A percentile compares a stretch with the other conserved stretches of the same genome.
Evolutionary conservation across 2,888 invertebrate genomes (phyloP).

Genomic region (Morpho achilles): DNA sequence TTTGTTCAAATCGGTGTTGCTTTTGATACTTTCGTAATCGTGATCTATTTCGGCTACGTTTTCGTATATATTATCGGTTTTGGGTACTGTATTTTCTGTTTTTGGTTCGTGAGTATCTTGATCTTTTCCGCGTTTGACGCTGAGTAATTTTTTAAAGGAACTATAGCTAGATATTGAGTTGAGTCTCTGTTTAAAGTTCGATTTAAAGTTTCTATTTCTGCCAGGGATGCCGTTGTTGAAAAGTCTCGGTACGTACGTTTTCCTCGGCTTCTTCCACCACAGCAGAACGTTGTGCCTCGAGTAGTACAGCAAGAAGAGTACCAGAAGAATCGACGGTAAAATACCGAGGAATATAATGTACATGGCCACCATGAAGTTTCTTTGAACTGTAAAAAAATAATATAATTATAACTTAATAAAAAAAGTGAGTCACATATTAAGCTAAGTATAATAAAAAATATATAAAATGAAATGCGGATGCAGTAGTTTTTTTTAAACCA

Average conservation of each 20-base stretch:
- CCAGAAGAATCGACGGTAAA: slow-evolving; percentile 84
- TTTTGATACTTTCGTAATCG: slow-evolving; percentile 22
- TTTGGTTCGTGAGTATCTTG: not conserved
- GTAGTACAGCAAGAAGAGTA: slow-evolving; percentile 86
- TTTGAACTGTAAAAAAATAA: slow-evolving; percentile 79
- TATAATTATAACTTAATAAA: not conserved
- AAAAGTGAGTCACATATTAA: too few relatives aligned
- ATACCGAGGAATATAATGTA: slow-evolving; percentile 93
- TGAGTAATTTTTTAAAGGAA: slow-evolving; percentile 27
- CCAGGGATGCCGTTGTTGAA: slow-evolving; percentile 23
- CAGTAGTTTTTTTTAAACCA: too few relatives aligned
- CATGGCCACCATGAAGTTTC: slow-evolving; percentile 88
- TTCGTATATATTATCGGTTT: slow-evolving; percentile 25
- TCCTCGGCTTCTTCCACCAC: slow-evolving; percentile 74
- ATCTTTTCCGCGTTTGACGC: slow-evolving; percentile 24
- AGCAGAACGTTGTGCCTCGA: slow-evolving; percentile 81
- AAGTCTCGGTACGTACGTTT: slow-evolving; percentile 67
- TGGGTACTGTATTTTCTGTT: not conserved
- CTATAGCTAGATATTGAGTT: slow-evolving; percentile 18
- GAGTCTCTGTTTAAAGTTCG: slow-evolving; percentile 24
- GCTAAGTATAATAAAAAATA: too few relatives aligned
- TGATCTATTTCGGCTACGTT: slow-evolving; percentile 19
- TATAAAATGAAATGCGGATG: too few relatives aligned
- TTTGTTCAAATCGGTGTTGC: slow-evolving; percentile 18
- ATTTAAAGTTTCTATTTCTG: slow-evolving; percentile 28